Base-by-base conservation (phyloP, 1,140 invertebrate genomes). In the Drosophila ercepeae region DNA sequence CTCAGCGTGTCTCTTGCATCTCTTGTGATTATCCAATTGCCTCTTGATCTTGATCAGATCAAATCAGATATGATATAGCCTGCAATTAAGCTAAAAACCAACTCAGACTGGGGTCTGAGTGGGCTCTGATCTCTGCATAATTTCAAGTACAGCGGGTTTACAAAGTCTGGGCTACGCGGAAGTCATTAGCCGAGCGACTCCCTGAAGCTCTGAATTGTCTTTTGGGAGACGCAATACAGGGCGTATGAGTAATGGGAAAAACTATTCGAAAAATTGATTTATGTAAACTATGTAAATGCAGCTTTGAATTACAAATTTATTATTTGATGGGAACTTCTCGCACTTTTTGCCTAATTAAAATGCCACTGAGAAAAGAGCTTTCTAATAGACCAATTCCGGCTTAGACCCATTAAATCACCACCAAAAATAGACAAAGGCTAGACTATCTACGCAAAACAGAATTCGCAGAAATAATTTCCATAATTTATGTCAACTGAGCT, bases 71-170 rank as follows among this genome's bases (percentile, higher is more conserved):
- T 29, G 6, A 29, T 39, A 45, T 48, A 27, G 14, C 18, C 42
- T 55, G 39, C 16, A 27, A 61, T 61, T 11, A 27, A 46, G 29
- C 29, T 1, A 9, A 16, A 34, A 25, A 9, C 23, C 54, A 25
- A 25, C 55, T 29, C 27, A 51, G 42, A 52, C 8, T 19, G n/a
- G n/a, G n/a, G n/a, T n/a, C n/a, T n/a, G n/a, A n/a, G n/a, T n/a
- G n/a, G n/a, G n/a, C n/a, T n/a, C n/a, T 2, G 32, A 39, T 52
- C 48, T 44, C 46, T 82, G 69, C 60, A 79, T 86, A 86, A 79
- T 86, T 39, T 79, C 75, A 84, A 84, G 79, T 76, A 79, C 60
- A 59, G 7, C 79, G 42, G 57, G 71, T 84, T 73, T 67, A 64
- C 29, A 58, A 34, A 46, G 41, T 65, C 63, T 57, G 16, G 23